Evolutionary conservation across 2,113 vertebrate genomes (phyloP), one percentile per base, ranked within the genome.

Genomic region (Protobothrops mucrosquamatus): DNA sequence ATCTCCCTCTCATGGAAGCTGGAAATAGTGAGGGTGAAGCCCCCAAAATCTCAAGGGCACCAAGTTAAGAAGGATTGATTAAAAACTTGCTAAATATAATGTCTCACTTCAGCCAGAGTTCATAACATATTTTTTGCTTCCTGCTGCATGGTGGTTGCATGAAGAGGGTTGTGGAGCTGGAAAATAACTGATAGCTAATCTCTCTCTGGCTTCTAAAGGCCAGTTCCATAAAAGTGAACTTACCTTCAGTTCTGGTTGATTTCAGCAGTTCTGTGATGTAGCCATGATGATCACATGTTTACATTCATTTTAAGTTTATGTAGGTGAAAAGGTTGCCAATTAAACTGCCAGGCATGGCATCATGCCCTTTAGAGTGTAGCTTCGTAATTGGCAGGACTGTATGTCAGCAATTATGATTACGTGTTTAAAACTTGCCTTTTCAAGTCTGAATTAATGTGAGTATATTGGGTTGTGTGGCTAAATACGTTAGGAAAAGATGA

Each of bases 381-480:
- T 89, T 22, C 95, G 95, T 95, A 81, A 94, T 87, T 96, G 87
- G 92, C 29, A 52, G 24, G 23, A 0, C n/a, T 89, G 12, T 61
- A 39, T 55, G 69, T 85, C 95, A 69, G 61, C 92, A 59, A 0
- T 87, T n/a, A 51, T 3, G 92, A 1, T 46, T 94, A 29, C 90
- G 4, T 90, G 55, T 91, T 95, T 92, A 90, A 94, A 92, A 51
- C 85, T 5, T 91, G 5, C 34, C 23, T 87, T 54, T 81, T 81
- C 74, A 43, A 81, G 18, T 81, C 74, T 87, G 24, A 20, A 91
- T 3, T 56, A 43, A 39, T 87, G 10, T 74, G 22, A 23, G 24
- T 91, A 48, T 34, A 52, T 87, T 87, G n/a, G 55, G n/a, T 39
- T 15, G 3, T 34, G 20, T 29, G 20, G 23, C 29, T 61, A 61